Base-by-base conservation (phyloP, 1,140 invertebrate genomes). In the Calephelis virginiensis region DNA sequence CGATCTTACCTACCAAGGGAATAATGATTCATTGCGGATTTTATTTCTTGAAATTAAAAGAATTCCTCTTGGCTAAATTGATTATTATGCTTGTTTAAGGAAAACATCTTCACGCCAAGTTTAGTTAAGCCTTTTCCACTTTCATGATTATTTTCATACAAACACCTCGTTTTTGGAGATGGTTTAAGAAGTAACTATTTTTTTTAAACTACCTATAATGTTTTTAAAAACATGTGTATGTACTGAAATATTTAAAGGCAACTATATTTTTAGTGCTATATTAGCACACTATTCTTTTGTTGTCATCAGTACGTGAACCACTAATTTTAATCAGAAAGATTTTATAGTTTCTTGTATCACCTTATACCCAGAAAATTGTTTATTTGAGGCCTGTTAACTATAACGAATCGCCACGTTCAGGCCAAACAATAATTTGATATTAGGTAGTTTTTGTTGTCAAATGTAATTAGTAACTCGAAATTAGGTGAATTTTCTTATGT, bases 401-500 rank as follows among this genome's bases (percentile, higher is more conserved):
- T 37, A 37, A 14, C 45, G 43, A 37, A 43, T 14, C 10, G 62
- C 46, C 62, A 40, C n/a, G 64, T 66, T 68, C 70, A 74, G 76
- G 74, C 76, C 78, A 78, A 75, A 75, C 77, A 11, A 59, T 11
- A 10, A 10, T 59, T 59, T 59, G 73, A 77, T 79, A 81, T 85
- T 86, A 84, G 81, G 77, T 84, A 82, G 77, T 67, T 83, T 85
- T 82, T 85, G 85, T 88, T 89, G 84, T 89, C 77, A 73, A 78
- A 80, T 89, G 83, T 85, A 85, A 84, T 85, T 87, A 86, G 83
- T 83, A 73, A 78, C 74, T 75, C 76, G 72, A 83, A 80, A 83
- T 80, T 86, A 85, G 84, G 83, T 77, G 83, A 85, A 86, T 85
- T 86, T 89, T 88, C 82, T 83, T 83, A 86, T 86, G 86, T 86